A percentile compares a stretch with the other conserved stretches of the same genome.
Conservation (phyloP, 1,140 invertebrate species). For the Microplitis demolitor region DNA sequence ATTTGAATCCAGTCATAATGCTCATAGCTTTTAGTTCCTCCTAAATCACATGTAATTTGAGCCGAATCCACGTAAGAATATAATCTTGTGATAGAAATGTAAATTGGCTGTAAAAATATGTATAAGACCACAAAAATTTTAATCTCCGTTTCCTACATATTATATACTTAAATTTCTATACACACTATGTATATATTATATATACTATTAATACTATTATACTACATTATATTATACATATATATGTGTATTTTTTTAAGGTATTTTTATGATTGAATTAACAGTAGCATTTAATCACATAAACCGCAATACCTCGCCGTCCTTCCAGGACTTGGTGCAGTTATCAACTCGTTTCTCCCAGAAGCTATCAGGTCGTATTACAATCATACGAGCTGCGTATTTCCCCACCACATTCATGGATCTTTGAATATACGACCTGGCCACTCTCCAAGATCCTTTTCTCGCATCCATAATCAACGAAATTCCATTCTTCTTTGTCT, state of each 20-base stretch:
- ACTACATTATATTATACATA: background rate
- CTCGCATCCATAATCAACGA: constrained; percentile 70
- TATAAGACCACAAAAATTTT: background rate
- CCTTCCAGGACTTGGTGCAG: constrained; percentile 69
- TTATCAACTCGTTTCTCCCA: constrained; percentile 77
- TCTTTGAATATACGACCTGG: constrained; percentile 66
- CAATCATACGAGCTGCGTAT: constrained; percentile 64
- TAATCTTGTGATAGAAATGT: constrained; percentile 70
- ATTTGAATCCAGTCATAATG: constrained; percentile 84
- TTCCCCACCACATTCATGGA: constrained; percentile 62
- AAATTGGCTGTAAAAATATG: constrained; percentile 64
- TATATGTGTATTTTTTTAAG: background rate
- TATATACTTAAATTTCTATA: too few species aligned
- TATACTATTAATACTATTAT: too few species aligned
- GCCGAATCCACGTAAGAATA: constrained; percentile 72
- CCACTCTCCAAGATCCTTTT: constrained; percentile 67
- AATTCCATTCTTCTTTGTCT: constrained; percentile 62
- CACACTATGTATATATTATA: too few species aligned
- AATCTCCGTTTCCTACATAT: background rate
- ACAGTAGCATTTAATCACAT: background rate
- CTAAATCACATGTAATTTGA: constrained; percentile 80
- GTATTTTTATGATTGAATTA: background rate
- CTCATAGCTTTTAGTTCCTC: constrained; percentile 78
- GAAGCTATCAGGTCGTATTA: constrained; percentile 72
- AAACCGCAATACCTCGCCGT: constrained; percentile 64